Conservation (phyloP, 2,888 invertebrate genomes). For the Hemistola chrysoprasaria region DNA sequence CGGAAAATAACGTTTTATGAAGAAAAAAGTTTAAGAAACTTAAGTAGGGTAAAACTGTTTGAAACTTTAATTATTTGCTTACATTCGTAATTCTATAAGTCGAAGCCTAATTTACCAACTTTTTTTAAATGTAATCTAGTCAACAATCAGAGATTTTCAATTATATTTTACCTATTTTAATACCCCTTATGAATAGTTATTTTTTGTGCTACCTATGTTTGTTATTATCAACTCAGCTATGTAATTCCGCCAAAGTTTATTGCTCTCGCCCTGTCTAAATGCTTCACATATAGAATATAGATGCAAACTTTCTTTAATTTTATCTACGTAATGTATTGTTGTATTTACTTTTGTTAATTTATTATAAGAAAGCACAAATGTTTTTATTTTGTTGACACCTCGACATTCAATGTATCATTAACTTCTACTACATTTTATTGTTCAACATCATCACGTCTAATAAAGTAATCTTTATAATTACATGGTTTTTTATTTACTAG, state of each 20-base stretch:
- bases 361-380: conserved; percentile 77
- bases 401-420: conserved; percentile 72
- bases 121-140: conserved; percentile 51
- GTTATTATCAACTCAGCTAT: too few species aligned
- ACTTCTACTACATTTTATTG: conserved; percentile 57
- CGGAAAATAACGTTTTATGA: too few species aligned
- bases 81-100: too few species aligned
- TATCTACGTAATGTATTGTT: conserved; percentile 64
- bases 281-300: conserved; percentile 60
- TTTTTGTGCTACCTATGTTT: background rate
- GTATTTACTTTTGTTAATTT: conserved; percentile 79
- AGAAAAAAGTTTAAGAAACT: too few species aligned
- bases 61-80: too few species aligned
- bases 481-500: conserved; percentile 45
- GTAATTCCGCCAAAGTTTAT: too few species aligned
- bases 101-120: too few species aligned
- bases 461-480: conserved; percentile 77
- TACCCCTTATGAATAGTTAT: too few species aligned
- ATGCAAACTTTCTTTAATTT: conserved; percentile 49
- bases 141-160: conserved; percentile 50
- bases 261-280: conserved; percentile 70
- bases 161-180: conserved; percentile 48
- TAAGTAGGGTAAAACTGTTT: too few species aligned
- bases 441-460: conserved; percentile 78
- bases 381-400: conserved; percentile 77